A percentile compares a stretch with the other conserved stretches of the same genome.
These are phyloP conservation scores for Venturia canescens DNA, from an alignment of 1,140 invertebrate species.

Conservation along the genomic window DNA sequence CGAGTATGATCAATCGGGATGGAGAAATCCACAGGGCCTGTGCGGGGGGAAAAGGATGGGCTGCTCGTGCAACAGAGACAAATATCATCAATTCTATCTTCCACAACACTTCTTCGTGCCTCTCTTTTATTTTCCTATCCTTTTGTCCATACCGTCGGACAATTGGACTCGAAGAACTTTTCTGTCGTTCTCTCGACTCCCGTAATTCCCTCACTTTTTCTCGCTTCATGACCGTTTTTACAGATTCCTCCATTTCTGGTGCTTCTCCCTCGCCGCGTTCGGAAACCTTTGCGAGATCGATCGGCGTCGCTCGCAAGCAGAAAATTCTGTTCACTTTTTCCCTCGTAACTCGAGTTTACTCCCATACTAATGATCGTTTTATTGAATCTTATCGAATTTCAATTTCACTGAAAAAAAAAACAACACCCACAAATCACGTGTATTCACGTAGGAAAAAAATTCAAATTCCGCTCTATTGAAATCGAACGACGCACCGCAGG, in stretches of 20 bases:
- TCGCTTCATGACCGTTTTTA: not conserved
- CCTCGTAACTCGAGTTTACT: no score
- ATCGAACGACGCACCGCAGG: not conserved
- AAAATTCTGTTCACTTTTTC: no score
- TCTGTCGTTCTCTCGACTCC: not conserved
- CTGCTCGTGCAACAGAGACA: slow-evolving; percentile 2
- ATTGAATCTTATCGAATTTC: no score
- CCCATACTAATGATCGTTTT: no score
- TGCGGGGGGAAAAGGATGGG: slow-evolving; percentile 26
- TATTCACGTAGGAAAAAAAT: not conserved
- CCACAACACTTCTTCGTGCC: not conserved
- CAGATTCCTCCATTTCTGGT: not conserved
- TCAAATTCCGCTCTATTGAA: not conserved
- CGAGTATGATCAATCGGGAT: not conserved
- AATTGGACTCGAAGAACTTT: slow-evolving; percentile 9
- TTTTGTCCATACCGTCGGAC: not conserved
- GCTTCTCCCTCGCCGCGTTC: not conserved
- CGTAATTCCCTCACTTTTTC: not conserved
- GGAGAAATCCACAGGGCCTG: not conserved
- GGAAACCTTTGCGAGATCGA: not conserved
- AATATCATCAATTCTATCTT: not conserved
- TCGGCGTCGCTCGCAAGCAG: not conserved
- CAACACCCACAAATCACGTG: not conserved
- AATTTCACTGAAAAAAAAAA: not conserved
- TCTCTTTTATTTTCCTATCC: no score